Evolutionary conservation across 1,140 invertebrate species (phyloP).

Genomic region (Galleria mellonella): DNA sequence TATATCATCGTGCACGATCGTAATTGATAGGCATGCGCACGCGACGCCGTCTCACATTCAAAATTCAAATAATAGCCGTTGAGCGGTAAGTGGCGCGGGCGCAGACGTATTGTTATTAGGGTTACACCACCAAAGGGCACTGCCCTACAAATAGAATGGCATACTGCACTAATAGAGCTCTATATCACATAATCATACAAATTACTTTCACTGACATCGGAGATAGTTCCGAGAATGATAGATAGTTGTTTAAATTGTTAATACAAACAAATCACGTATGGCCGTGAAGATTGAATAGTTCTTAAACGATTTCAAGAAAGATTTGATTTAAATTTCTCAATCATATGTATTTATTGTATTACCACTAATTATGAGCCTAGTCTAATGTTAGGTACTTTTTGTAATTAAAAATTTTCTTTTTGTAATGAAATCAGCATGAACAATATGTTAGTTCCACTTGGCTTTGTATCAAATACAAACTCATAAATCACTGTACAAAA

Average conservation of each 20-base stretch:
- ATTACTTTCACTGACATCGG: not conserved
- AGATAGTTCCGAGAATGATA: not conserved
- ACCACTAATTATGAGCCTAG: too few species aligned
- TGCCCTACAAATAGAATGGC: constrained; percentile 10
- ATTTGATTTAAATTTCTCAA: too few species aligned
- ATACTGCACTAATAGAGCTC: constrained; percentile 1
- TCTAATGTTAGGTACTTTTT: too few species aligned
- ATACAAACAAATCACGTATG: too few species aligned
- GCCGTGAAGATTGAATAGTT: too few species aligned
- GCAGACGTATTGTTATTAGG: constrained; percentile 20
- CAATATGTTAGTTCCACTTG: too few species aligned
- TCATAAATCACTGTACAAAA: too few species aligned
- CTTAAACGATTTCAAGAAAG: too few species aligned
- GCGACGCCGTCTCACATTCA: constrained; percentile 8
- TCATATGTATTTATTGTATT: too few species aligned
- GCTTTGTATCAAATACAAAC: too few species aligned
- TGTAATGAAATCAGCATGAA: too few species aligned
- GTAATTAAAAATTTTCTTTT: too few species aligned
- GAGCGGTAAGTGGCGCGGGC: not conserved
- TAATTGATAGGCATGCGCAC: constrained; percentile 14
- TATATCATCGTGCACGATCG: not conserved
- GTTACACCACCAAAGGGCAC: constrained; percentile 16
- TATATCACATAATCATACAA: constrained; percentile 1
- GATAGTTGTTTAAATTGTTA: not conserved
- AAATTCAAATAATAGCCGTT: constrained; percentile 12